Evolutionary conservation across 1,140 invertebrate genomes (phyloP).

Genomic region (Trichoplusia ni): DNA sequence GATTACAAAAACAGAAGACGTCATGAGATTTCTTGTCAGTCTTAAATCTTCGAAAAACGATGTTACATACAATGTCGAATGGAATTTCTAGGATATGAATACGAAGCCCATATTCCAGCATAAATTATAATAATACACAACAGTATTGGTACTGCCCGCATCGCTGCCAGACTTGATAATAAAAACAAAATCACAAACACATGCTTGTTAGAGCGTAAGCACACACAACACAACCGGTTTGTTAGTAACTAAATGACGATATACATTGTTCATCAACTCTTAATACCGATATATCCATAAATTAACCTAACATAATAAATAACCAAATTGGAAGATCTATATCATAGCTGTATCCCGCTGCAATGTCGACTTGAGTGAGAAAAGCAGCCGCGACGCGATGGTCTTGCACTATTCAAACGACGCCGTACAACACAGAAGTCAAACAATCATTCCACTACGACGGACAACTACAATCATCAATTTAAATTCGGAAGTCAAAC

Average conservation of each 20-base stretch:
- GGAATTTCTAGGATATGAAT: conserved; percentile 42
- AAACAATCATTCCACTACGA: conserved; percentile 6
- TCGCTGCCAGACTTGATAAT: conserved; percentile 44
- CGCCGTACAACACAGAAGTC: conserved; percentile 4
- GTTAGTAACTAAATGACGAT: conserved; percentile 75
- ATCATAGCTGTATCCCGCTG: conserved; percentile 26
- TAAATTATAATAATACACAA: conserved; percentile 73
- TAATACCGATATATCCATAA: conserved; percentile 60
- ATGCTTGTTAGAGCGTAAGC: conserved; percentile 79
- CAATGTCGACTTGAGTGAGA: not conserved
- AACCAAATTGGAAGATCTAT: conserved; percentile 68
- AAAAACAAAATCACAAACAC: conserved; percentile 74
- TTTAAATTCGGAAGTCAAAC: conserved; percentile 31
- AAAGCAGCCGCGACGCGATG: not conserved
- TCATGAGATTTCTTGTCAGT: conserved; percentile 58
- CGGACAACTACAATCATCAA: conserved; percentile 11
- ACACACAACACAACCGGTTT: conserved; percentile 80
- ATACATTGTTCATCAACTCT: conserved; percentile 72
- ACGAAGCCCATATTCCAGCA: conserved; percentile 75
- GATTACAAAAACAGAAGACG: conserved; percentile 53
- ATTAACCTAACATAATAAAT: conserved; percentile 74
- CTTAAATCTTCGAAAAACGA: conserved; percentile 53
- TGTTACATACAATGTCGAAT: conserved; percentile 38
- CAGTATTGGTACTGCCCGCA: conserved; percentile 44
- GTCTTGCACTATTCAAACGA: not conserved